These are phyloP conservation scores for Corythornis leucogaster DNA, from an alignment of 2,797 vertebrate genomes.

Conservation along the genomic window DNA sequence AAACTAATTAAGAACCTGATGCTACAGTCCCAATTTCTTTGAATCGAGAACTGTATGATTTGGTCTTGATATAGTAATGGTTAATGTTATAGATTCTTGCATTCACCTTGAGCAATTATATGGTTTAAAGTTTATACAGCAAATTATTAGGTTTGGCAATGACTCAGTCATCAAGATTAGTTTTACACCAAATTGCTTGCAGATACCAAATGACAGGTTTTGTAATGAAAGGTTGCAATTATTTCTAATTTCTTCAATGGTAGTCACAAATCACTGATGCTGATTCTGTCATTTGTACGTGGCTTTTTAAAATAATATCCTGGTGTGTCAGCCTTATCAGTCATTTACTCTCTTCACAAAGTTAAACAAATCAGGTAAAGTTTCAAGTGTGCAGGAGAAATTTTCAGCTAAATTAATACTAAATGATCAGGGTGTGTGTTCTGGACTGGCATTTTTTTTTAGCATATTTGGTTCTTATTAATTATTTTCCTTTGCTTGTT, in stretches of 20 bases:
- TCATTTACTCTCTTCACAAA: constrained; percentile 12
- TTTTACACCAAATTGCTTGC: constrained; percentile 62
- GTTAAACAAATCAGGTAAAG: constrained; percentile 9
- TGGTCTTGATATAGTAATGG: background rate
- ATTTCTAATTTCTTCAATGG: constrained; percentile 64
- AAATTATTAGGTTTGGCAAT: constrained; percentile 49
- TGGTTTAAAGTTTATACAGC: constrained; percentile 41
- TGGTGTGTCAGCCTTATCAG: background rate
- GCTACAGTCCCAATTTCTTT: background rate
- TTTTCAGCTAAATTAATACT: background rate
- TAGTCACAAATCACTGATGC: constrained; percentile 36
- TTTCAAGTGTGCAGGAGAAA: background rate
- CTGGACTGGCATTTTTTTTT: background rate
- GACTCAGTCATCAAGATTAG: constrained; percentile 47
- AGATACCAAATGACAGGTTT: constrained; percentile 64
- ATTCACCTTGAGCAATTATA: constrained; percentile 45
- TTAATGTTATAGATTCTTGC: constrained; percentile 15
- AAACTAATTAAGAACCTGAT: background rate
- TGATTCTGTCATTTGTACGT: constrained; percentile 7
- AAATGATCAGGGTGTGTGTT: background rate
- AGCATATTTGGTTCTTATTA: background rate
- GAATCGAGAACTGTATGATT: background rate
- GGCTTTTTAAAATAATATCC: constrained; percentile 37
- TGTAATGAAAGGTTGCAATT: constrained; percentile 60
- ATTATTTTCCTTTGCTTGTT: background rate